A percentile compares a stretch with the other conserved stretches of the same genome.
These are phyloP conservation scores for Adelognathus sp. DNA, from an alignment of 2,888 invertebrate genomes.

Conservation along the genomic window DNA sequence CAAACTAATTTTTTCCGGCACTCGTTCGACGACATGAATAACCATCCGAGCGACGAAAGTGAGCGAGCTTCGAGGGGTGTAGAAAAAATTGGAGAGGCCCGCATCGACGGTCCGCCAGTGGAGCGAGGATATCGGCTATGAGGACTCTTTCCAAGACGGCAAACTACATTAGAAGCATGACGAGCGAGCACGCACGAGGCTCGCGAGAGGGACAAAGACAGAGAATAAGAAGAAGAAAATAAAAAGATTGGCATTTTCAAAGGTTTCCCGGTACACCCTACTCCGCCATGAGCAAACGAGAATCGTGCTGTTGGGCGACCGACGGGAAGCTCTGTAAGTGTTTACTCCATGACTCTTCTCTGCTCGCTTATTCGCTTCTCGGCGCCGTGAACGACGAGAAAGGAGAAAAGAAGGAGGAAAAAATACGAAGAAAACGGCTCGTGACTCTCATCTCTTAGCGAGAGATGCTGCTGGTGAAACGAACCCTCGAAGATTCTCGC, in stretches of 20 bases:
- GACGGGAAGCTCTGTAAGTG: constrained; percentile 54
- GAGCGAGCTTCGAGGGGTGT: constrained; percentile 27
- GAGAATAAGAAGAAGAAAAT: constrained; percentile 43
- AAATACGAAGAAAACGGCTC: constrained; percentile 52
- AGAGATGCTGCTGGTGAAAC: constrained; percentile 25
- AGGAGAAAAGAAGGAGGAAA: too few relatives aligned
- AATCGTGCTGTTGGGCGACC: constrained; percentile 15
- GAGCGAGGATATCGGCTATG: constrained; percentile 43
- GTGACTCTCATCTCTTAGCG: constrained; percentile 42
- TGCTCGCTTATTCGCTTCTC: constrained; percentile 35
- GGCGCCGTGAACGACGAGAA: constrained; percentile 38
- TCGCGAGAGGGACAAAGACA: neutral
- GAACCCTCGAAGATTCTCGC: constrained; percentile 29
- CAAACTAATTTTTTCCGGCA: constrained; percentile 54
- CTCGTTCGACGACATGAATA: constrained; percentile 46
- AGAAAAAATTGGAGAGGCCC: constrained; percentile 46
- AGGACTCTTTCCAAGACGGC: constrained; percentile 48
- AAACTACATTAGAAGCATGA: constrained; percentile 57
- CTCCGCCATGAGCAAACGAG: constrained; percentile 31
- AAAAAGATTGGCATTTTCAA: constrained; percentile 59
- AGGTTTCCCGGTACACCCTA: constrained; percentile 49
- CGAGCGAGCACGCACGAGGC: constrained; percentile 33
- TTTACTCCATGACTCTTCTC: constrained; percentile 49
- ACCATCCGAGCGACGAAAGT: constrained; percentile 49
- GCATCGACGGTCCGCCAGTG: constrained; percentile 17